Evolutionary conservation across 2,888 invertebrate species (phyloP).

Genomic region (Leptopilina myrica): DNA sequence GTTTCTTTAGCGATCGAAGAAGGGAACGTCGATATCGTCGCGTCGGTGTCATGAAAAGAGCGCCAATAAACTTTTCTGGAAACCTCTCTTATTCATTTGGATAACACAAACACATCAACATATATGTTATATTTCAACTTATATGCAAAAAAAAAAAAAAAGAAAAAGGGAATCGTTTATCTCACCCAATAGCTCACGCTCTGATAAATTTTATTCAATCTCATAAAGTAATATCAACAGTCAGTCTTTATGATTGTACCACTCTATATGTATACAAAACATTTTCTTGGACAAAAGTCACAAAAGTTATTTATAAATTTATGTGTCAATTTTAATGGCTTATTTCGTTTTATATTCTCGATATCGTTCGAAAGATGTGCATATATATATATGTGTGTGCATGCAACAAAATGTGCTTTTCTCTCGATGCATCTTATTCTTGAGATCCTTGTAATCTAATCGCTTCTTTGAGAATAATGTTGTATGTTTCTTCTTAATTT

Average conservation of each 20-base stretch:
- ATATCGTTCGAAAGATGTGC: not conserved
- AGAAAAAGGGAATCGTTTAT: conserved; percentile 1
- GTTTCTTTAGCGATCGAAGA: conserved; percentile 46
- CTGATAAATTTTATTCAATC: conserved; percentile 16
- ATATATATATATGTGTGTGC: too few species aligned
- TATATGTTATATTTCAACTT: not conserved
- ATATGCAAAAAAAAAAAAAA: not conserved
- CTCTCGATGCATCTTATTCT: not conserved
- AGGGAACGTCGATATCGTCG: conserved; percentile 42
- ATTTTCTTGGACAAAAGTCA: not conserved
- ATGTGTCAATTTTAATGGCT: conserved; percentile 3
- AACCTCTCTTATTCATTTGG: conserved; percentile 24
- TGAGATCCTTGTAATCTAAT: not conserved
- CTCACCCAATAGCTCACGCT: conserved; percentile 11
- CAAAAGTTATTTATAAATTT: not conserved
- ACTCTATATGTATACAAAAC: not conserved
- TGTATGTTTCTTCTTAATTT: too few species aligned
- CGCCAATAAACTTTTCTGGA: conserved; percentile 24
- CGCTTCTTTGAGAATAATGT: not conserved
- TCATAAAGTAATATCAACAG: conserved; percentile 7
- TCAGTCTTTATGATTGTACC: not conserved
- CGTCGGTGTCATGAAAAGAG: conserved; percentile 29
- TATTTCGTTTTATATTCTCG: not conserved
- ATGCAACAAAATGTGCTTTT: too few species aligned
- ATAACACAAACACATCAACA: not conserved